Conservation (phyloP, 2,797 vertebrate genomes). For the Australoheros facetus region DNA sequence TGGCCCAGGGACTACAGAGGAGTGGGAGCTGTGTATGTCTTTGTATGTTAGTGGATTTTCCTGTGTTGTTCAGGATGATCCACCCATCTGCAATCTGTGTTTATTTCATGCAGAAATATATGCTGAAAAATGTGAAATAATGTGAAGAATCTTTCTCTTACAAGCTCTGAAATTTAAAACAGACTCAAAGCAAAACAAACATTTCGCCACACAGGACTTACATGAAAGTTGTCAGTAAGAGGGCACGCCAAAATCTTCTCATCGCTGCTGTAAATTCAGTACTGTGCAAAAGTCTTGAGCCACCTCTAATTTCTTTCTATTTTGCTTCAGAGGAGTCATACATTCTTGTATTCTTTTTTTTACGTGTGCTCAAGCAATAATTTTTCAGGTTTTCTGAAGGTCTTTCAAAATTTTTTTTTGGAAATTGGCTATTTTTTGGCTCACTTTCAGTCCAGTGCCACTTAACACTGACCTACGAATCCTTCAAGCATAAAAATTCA, state of each 20-base stretch:
- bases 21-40: constrained; percentile 1
- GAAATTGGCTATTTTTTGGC: not conserved
- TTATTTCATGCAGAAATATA: not conserved
- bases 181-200: not conserved
- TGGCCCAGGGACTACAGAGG: constrained; percentile 10
- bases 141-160: not conserved
- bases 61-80: not conserved
- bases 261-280: constrained; percentile 3
- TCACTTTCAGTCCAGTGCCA: not conserved
- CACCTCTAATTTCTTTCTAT: no score
- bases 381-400: not conserved
- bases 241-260: constrained; percentile 23
- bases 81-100: not conserved
- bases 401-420: not conserved
- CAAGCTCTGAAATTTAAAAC: not conserved
- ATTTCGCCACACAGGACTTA: not conserved
- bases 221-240: not conserved
- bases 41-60: not conserved
- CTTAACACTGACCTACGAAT: not conserved
- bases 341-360: not conserved
- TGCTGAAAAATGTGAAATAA: not conserved
- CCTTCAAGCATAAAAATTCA: not conserved
- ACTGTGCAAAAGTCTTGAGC: no score
- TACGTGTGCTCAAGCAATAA: not conserved
- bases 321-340: not conserved